These are phyloP conservation scores for Aplidium turbinatum DNA, from an alignment of 23 tunicate genomes.

Conservation along the genomic window DNA sequence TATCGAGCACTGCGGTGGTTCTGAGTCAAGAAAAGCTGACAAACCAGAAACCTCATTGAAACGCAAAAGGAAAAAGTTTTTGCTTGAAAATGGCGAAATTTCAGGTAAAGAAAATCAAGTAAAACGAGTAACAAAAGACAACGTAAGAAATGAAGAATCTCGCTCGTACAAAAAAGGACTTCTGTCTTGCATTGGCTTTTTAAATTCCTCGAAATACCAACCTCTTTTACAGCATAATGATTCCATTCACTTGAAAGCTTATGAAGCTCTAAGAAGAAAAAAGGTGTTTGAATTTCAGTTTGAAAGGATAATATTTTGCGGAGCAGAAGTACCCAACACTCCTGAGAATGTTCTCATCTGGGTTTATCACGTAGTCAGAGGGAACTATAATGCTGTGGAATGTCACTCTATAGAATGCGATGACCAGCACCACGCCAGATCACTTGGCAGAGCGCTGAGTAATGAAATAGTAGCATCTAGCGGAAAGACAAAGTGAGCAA, in stretches of 20 bases:
- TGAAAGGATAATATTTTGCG: conserved; percentile 55
- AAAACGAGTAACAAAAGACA: not conserved
- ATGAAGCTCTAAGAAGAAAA: conserved; percentile 19
- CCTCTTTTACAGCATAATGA: conserved; percentile 34
- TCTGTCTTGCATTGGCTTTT: conserved; percentile 41
- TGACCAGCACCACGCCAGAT: conserved; percentile 70
- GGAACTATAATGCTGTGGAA: conserved; percentile 35
- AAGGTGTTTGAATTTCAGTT: conserved; percentile 35
- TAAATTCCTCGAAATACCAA: not conserved
- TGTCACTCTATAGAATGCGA: conserved; percentile 75
- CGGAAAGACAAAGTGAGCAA: too few species aligned
- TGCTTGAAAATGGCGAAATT: not conserved
- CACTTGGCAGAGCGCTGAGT: conserved; percentile 53
- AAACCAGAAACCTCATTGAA: not conserved
- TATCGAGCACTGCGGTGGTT: conserved; percentile 41
- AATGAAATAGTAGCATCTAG: conserved; percentile 26
- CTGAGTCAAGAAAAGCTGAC: not conserved
- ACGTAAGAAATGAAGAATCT: not conserved
- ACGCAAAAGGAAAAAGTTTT: conserved; percentile 14
- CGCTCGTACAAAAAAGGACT: not conserved
- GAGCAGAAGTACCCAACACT: conserved; percentile 20
- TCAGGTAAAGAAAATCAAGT: not conserved
- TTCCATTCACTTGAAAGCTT: conserved; percentile 39
- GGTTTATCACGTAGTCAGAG: conserved; percentile 45
- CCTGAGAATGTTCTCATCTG: conserved; percentile 54